Evolutionary conservation across 2,888 invertebrate genomes (phyloP).

Genomic region (Heliconius erato): DNA sequence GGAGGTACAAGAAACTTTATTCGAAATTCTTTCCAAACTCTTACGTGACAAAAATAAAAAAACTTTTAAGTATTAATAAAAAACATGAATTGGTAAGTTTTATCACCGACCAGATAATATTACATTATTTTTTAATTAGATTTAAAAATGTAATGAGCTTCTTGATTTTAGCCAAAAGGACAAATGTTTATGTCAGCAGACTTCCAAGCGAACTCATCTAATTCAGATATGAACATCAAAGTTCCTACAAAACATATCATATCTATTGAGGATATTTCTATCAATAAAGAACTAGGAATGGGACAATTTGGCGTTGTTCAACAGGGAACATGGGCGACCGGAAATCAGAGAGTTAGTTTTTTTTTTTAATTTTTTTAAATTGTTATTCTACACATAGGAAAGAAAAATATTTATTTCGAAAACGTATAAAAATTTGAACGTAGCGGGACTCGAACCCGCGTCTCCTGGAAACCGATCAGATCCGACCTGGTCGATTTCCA

Average conservation of each 20-base stretch:
- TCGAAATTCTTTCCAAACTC: constrained; percentile 97
- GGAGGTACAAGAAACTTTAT: constrained; percentile 96
- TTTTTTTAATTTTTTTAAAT: too few relatives aligned
- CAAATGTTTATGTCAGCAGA: constrained; percentile 64
- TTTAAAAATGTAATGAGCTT: not conserved
- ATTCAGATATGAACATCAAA: constrained; percentile 76
- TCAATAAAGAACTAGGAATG: constrained; percentile 97
- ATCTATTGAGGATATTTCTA: constrained; percentile 94
- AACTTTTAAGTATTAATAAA: constrained; percentile 88
- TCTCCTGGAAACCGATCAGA: too few relatives aligned
- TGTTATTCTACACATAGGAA: too few relatives aligned
- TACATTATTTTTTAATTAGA: not conserved
- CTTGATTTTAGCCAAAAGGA: constrained; percentile 51
- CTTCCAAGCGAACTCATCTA: constrained; percentile 63
- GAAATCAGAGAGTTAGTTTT: constrained; percentile 92
- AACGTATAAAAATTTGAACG: too few relatives aligned
- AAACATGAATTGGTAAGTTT: constrained; percentile 79
- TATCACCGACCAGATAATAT: constrained; percentile 40
- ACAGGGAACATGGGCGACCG: constrained; percentile 98
- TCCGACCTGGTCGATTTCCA: too few relatives aligned
- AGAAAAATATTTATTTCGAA: too few relatives aligned
- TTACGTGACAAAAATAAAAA: constrained; percentile 96
- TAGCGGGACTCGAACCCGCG: too few relatives aligned
- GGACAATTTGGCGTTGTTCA: constrained; percentile 99
- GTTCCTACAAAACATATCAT: constrained; percentile 95